Percentiles rank a stretch among this genome's conserved stretches.
These are phyloP conservation scores for Chrysina gloriosa DNA, from an alignment of 2,888 invertebrate species.

Conservation along the genomic window DNA sequence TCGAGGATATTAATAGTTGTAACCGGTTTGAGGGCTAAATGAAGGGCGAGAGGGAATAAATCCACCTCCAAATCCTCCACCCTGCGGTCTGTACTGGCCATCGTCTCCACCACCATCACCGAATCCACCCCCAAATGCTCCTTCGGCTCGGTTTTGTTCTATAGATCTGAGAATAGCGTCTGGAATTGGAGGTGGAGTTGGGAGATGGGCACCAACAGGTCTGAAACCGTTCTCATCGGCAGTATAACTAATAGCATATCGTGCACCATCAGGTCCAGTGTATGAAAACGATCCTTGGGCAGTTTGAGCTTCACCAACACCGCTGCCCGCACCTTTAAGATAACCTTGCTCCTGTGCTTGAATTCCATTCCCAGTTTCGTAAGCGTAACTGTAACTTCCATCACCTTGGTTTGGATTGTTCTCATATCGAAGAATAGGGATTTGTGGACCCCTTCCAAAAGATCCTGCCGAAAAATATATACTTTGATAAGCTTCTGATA, in stretches of 20 bases:
- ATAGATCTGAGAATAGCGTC: constrained; percentile 68
- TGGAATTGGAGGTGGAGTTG: constrained; percentile 71
- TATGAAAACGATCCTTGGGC: constrained; percentile 68
- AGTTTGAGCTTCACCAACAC: constrained; percentile 27
- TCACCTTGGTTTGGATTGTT: constrained; percentile 59
- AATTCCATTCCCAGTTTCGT: constrained; percentile 76
- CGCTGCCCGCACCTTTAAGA: constrained; percentile 44
- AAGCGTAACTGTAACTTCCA: constrained; percentile 60
- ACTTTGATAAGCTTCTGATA: neutral
- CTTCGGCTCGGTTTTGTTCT: constrained; percentile 61
- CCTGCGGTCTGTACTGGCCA: constrained; percentile 53
- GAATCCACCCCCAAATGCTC: constrained; percentile 36
- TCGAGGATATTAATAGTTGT: constrained; percentile 21
- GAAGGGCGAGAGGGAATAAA: constrained; percentile 31
- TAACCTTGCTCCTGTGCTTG: constrained; percentile 67
- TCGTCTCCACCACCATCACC: constrained; percentile 47
- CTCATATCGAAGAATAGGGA: constrained; percentile 57
- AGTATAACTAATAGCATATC: constrained; percentile 68
- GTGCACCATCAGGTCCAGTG: constrained; percentile 70
- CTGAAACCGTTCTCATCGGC: constrained; percentile 73
- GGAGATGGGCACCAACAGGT: constrained; percentile 67
- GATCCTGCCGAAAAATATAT: neutral
- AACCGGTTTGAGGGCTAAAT: constrained; percentile 33
- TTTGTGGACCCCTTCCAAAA: constrained; percentile 47
- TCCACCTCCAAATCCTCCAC: constrained; percentile 50